Evolutionary conservation across 2,113 vertebrate species (phyloP), one percentile per base, ranked within the genome.

Genomic region (Dendrocopos noguchii): DNA sequence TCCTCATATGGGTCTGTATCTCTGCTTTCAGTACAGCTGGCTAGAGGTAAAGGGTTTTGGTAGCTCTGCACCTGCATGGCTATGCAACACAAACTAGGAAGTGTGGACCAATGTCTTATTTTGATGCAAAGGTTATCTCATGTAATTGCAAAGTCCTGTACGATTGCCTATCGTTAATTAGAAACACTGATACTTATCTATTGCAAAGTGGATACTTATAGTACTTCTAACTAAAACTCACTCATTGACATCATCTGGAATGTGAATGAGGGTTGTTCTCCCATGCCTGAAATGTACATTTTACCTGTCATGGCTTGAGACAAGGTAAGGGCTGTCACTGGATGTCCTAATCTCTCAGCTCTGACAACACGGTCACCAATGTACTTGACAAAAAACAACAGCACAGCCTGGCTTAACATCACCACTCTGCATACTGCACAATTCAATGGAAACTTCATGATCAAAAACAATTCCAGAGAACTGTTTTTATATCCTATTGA

Each of bases 161-260:
- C 5, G 0, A 73, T 84, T 93, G 34, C 55, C 46, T 64, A 8
- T 34, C 60, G 77, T 80, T 80, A 81, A 87, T 81, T 86, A 86
- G 80, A 70, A 81, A 36, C n/a, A 71, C 36, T 82, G 90, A 71
- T 78, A 25, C 74, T 93, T 82, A 87, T 25, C 80, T 84, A 10
- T 18, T 81, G 59, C 50, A 67, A 73, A 93, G 92, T 91, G 77
- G 82, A 84, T 96, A 93, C 87, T 94, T 94, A 56, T 16, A n/a
- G 76, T 65, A 71, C 80, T 94, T 88, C 33, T 77, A 67, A 63
- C 64, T 80, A 66, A 86, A 82, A 80, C 36, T 90, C n/a, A 59
- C 55, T 94, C 5, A 2, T 61, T 2, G 2, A 24, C 71, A 64
- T 56, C 85, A 90, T 90, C 64, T 80, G 53, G 87, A 94, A 93